Base-by-base conservation (phyloP, 2,888 invertebrate genomes). In the Lysandra coridon region DNA sequence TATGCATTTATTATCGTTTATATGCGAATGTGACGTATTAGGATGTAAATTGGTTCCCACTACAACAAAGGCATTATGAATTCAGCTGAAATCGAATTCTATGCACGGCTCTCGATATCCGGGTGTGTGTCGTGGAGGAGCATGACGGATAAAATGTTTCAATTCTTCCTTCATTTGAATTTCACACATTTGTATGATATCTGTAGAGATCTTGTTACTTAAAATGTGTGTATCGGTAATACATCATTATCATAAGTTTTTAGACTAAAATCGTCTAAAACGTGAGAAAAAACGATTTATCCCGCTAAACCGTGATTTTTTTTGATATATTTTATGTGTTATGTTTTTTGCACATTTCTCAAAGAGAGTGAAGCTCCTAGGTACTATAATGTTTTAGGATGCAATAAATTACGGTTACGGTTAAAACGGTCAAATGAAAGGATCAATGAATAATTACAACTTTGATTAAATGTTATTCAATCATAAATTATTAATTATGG, bases 21-120 rank as follows among this genome's bases (percentile, higher is more conserved):
- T 75, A 75, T 75, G 53, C 75, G 75, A 75, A 75, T 75, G 75
- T 75, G 75, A 75, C 75, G 75, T 75, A 75, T 75, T 75, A 75
- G 74, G 75, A 75, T 75, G 49, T 75, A 75, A 75, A 75, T 75
- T 75, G 75, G 75, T 74, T 74, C 74, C 74, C 74, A 74, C 74
- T 74, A 74, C 74, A 44, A 74, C 74, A 74, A 74, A 74, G 74
- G 74, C 74, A 74, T 74, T 74, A 74, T 74, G 74, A 74, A 74
- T 74, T 74, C 74, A 74, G 74, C n/a, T 74, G 44, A 74, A 74
- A 74, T 74, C 40, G 74, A 74, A 74, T 74, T 74, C 74, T 74
- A 74, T 74, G 74, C 74, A 74, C 74, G 74, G 74, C 44, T 23
- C 74, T 74, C 74, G 74, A 74, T 74, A 74, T 74, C 74, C 44